Conservation (phyloP, 2,797 vertebrate species). For the Siniperca scherzeri region DNA sequence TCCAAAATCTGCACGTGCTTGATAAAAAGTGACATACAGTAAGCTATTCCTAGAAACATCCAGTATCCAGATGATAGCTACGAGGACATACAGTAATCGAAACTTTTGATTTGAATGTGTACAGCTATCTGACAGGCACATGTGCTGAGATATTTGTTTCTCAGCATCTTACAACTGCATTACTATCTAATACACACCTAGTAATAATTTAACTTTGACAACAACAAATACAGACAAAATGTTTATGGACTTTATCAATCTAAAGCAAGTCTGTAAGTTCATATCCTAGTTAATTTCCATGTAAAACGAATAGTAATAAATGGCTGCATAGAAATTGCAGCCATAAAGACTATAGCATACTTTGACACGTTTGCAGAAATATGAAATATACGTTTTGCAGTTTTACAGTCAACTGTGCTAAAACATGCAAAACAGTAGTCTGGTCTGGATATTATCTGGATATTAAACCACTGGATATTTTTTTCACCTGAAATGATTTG, state of each 20-base stretch:
- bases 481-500: neutral
- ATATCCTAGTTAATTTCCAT: neutral
- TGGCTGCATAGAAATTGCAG: neutral
- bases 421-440: neutral
- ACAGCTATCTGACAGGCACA: no score
- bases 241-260: neutral
- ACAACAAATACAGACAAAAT: no score
- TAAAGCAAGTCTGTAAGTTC: neutral
- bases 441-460: neutral
- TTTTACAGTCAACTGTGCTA: no score
- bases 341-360: neutral
- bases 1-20: no score
- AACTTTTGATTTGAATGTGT: no score
- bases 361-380: neutral
- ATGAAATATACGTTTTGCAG: neutral
- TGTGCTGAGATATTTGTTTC: no score
- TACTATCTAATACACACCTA: no score
- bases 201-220: neutral
- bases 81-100: no score
- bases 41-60: no score
- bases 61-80: no score
- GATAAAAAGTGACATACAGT: no score
- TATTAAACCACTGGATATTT: neutral
- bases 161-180: no score
- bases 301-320: neutral